phyloP scores from a whole-genome alignment of 2,113 vertebrate genomes.

The Cardinalis cardinalis region DNA sequence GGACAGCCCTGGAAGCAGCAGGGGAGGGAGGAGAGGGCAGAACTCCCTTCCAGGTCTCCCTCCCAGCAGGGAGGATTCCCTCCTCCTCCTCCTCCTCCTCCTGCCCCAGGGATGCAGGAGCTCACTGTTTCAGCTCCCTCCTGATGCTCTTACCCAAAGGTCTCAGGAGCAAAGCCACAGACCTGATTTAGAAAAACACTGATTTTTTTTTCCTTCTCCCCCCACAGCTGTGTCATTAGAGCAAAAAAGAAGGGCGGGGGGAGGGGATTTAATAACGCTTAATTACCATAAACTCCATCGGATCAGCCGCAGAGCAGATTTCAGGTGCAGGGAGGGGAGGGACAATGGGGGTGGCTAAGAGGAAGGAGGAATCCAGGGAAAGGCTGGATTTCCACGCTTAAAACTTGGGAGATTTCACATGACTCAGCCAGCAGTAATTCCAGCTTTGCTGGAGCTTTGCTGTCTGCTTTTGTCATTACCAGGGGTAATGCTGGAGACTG shows the following conservation, averaged over 20 bases:
- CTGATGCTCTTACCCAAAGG: constrained; percentile 11
- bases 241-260: background rate
- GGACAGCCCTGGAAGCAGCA: background rate
- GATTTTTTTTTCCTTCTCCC: rapidly evolving
- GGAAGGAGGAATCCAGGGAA: constrained; percentile 39
- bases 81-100: background rate
- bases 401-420: constrained; percentile 49
- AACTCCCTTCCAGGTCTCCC: background rate
- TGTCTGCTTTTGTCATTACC: constrained; percentile 81
- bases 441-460: constrained; percentile 67
- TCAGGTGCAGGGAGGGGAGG: constrained; percentile 21
- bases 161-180: background rate
- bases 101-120: background rate
- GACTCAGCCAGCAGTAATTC: constrained; percentile 62
- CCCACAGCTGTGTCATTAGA: constrained; percentile 34
- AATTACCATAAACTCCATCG: constrained; percentile 53
- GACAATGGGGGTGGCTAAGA: background rate
- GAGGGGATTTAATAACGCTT: constrained; percentile 24
- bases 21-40: background rate
- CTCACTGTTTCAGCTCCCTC: background rate
- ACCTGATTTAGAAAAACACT: background rate
- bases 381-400: constrained; percentile 52
- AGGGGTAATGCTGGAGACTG: constrained; percentile 55
- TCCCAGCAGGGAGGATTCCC: background rate
- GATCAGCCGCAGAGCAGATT: constrained; percentile 43